phyloP scores from a whole-genome alignment of 1,140 invertebrate species.

The Lineus longissimus region DNA sequence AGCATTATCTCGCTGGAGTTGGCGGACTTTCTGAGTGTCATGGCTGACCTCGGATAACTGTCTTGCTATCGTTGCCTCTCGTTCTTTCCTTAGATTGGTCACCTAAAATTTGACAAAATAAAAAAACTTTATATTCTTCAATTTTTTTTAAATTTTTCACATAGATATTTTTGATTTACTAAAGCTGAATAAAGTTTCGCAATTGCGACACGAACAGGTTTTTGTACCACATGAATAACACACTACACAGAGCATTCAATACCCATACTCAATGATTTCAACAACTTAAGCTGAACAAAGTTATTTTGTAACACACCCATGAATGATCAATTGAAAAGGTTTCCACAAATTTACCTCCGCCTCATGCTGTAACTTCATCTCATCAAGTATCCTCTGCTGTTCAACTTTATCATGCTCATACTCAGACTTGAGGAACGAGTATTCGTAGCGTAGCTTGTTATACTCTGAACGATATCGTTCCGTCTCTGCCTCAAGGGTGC shows the following conservation, averaged over 20 bases:
- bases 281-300: too few species aligned
- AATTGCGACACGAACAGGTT: too few species aligned
- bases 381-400: conserved; percentile 39
- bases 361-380: conserved; percentile 45
- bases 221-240: too few species aligned
- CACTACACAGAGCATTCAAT: too few species aligned
- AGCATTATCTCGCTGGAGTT: conserved; percentile 49
- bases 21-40: conserved; percentile 42
- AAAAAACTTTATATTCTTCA: neutral
- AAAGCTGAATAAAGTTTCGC: too few species aligned
- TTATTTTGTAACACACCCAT: too few species aligned
- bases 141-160: neutral
- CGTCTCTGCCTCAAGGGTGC: conserved; percentile 42
- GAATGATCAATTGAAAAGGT: too few species aligned
- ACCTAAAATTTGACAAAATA: conserved; percentile 41
- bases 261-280: too few species aligned
- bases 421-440: conserved; percentile 49
- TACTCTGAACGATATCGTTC: conserved; percentile 37
- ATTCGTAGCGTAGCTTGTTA: conserved; percentile 45
- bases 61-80: conserved; percentile 38
- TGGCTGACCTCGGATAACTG: conserved; percentile 38
- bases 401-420: conserved; percentile 46
- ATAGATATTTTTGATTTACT: too few species aligned
- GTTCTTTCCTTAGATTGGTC: conserved; percentile 47
- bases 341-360: conserved; percentile 35